phyloP scores from a whole-genome alignment of 2,797 vertebrate species.

The Hemibagrus guttatus region DNA sequence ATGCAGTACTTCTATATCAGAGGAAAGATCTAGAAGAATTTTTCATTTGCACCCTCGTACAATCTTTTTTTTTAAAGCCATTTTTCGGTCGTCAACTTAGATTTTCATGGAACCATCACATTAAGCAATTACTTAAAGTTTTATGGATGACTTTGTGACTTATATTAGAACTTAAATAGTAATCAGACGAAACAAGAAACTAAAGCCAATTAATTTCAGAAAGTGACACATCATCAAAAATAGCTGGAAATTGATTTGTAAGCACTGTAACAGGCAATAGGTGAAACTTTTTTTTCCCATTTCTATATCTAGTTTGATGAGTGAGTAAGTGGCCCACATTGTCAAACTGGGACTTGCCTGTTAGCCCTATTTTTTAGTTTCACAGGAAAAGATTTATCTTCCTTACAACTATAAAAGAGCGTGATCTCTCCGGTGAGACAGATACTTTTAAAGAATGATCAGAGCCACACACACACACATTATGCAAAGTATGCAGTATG shows the following conservation, averaged over 20 bases:
- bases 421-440: not conserved
- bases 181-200: not conserved
- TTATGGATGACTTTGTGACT: not conserved
- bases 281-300: not conserved
- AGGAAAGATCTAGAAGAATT: not conserved
- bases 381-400: not conserved
- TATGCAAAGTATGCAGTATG: too few species aligned
- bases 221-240: conserved; percentile 5
- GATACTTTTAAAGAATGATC: not conserved
- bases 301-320: not conserved
- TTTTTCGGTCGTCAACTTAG: not conserved
- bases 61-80: not conserved
- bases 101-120: not conserved
- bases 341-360: not conserved
- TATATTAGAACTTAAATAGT: conserved; percentile 5
- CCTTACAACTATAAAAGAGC: not conserved
- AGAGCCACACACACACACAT: not conserved
- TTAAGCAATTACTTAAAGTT: conserved; percentile 7
- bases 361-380: not conserved
- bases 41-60: conserved; percentile 2
- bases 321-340: conserved; percentile 7
- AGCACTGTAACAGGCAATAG: not conserved
- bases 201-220: not conserved
- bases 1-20: not conserved
- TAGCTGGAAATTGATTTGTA: not conserved